Evolutionary conservation across 2,797 vertebrate genomes (phyloP), one percentile per base, ranked within the genome.

Genomic region (Ara ararauna): DNA sequence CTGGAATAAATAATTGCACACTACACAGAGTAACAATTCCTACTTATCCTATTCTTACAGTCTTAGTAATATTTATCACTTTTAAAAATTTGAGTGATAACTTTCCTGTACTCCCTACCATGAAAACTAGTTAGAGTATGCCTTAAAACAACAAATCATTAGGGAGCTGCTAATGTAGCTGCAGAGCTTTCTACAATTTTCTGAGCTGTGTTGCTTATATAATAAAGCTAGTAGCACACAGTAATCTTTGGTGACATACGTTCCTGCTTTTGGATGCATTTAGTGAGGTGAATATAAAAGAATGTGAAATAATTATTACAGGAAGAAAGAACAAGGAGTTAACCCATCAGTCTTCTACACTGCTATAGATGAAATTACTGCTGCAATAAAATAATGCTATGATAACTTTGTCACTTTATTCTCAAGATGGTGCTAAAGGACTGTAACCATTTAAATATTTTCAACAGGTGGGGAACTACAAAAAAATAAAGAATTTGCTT

Each of bases 341-440:
- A 47, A 30, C 26, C 54, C 27, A 44, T 79, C 66, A 73, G n/a
- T 73, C 22, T 32, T 64, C 71, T 36, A 12, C 11, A 30, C 23
- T 73, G 30, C 24, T 72, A 13, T 11, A 23, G 30, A 36, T 4
- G 13, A 72, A 83, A 77, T 74, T 19, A 48, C 19, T 22, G 13
- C n/a, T 91, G 18, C 47, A 48, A 27, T 66, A 48, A 77, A 62
- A 60, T 44, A 93, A 67, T 50, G 29, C 54, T 23, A 21, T 14
- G 62, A 65, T 64, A 87, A 67, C 61, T 84, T 93, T 77, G 80
- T 70, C 12, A 13, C 20, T 82, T 79, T 48, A 40, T 94, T 96
- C 91, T 91, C 81, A 77, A 94, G 86, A 87, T 87, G 70, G 84
- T 92, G 66, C 56, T 81, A 71, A 95, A 91, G 66, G 80, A 82